phyloP scores from a whole-genome alignment of 2,113 vertebrate genomes.

The Carettochelys insculpta region DNA sequence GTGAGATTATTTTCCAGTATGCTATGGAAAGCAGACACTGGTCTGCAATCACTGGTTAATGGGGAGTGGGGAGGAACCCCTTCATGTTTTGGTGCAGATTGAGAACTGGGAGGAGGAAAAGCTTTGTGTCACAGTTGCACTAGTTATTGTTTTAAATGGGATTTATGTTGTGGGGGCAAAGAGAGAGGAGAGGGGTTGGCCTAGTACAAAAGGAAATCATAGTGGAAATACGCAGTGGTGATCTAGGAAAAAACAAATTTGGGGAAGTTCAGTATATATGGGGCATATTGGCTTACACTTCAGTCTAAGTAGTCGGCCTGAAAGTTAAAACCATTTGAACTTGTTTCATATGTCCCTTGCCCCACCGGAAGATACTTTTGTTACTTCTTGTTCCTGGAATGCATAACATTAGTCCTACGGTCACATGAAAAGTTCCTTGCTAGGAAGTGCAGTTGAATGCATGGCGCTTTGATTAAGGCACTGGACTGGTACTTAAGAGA shows the following conservation, averaged over 20 bases:
- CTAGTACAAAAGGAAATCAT: not conserved
- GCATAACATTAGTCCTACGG: not conserved
- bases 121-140: no score
- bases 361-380: not conserved
- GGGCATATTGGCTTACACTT: not conserved
- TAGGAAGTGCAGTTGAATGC: not conserved
- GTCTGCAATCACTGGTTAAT: not conserved
- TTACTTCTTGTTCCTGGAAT: not conserved
- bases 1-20: not conserved
- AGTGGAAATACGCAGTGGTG: no score
- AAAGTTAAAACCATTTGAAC: not conserved
- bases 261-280: not conserved
- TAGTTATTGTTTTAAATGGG: not conserved
- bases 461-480: not conserved
- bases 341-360: no score
- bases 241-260: not conserved
- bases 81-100: no score
- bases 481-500: not conserved
- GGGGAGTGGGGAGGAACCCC: no score
- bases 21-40: not conserved
- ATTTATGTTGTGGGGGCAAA: rapidly evolving
- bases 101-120: no score
- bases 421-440: not conserved
- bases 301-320: not conserved
- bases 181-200: not conserved